Evolutionary conservation across 2,888 invertebrate species (phyloP).

Genomic region (Ephialtes manifestator): DNA sequence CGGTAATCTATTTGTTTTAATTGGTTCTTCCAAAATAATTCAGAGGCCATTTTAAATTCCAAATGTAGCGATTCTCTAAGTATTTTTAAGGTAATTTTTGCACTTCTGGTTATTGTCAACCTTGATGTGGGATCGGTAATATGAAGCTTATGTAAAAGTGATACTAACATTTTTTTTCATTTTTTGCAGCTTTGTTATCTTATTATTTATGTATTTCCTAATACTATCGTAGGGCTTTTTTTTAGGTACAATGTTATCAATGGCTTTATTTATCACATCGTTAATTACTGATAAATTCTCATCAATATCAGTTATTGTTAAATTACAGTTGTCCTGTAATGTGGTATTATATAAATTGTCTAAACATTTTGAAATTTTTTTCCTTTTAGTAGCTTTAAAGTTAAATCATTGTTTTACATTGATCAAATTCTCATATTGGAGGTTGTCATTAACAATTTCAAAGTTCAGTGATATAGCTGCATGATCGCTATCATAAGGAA

Average conservation of each 20-base stretch:
- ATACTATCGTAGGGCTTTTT: background rate
- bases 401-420: background rate
- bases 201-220: background rate
- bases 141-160: background rate
- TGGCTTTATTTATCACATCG: background rate
- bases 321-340: slow-evolving; percentile 13
- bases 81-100: background rate
- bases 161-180: background rate
- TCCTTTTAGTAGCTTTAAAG: slow-evolving; percentile 20
- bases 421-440: background rate
- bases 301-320: slow-evolving; percentile 7
- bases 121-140: slow-evolving; percentile 2
- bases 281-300: background rate
- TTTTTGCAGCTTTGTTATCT: slow-evolving; percentile 4
- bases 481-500: slow-evolving; percentile 45
- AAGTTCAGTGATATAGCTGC: background rate
- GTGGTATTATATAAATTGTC: background rate
- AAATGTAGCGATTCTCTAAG: background rate
- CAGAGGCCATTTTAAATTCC: background rate
- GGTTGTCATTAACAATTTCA: background rate
- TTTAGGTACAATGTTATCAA: background rate
- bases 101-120: background rate
- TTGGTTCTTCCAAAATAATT: slow-evolving; percentile 31
- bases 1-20: slow-evolving; percentile 45
- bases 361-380: background rate